Evolutionary conservation across 2,113 vertebrate species (phyloP).

Genomic region (Tricholaema leucomelas): DNA sequence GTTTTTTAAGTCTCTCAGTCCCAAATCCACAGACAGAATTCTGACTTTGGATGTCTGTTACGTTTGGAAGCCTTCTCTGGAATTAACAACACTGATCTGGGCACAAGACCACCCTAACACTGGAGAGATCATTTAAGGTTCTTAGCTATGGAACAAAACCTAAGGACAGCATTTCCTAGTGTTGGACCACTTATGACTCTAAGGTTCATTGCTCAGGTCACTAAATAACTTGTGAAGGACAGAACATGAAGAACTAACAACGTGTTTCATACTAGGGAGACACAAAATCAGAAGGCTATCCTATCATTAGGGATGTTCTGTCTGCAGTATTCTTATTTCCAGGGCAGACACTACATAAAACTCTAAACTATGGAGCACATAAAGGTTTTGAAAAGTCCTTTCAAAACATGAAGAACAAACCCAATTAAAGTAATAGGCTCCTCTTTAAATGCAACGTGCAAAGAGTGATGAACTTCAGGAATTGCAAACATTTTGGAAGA

Average conservation of each 20-base stretch:
- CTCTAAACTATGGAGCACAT: neutral
- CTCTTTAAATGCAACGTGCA: neutral
- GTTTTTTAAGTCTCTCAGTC: neutral
- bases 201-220: neutral
- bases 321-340: neutral
- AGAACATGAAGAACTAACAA: neutral
- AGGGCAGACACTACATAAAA: neutral
- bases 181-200: neutral
- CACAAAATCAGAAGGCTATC: neutral
- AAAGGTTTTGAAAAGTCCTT: neutral
- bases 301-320: neutral
- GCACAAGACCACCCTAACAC: neutral
- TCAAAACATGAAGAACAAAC: neutral
- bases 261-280: neutral
- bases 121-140: neutral
- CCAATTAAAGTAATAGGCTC: neutral
- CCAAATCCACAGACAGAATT: neutral
- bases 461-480: neutral
- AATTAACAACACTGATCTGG: slow-evolving; percentile 16
- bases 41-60: neutral
- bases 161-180: neutral
- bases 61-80: slow-evolving; percentile 8
- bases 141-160: slow-evolving; percentile 3
- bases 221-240: neutral
- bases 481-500: neutral